Evolutionary conservation across 23 tunicate genomes (phyloP), one percentile per base, ranked within the genome.

Genomic region (Styela plicata): DNA sequence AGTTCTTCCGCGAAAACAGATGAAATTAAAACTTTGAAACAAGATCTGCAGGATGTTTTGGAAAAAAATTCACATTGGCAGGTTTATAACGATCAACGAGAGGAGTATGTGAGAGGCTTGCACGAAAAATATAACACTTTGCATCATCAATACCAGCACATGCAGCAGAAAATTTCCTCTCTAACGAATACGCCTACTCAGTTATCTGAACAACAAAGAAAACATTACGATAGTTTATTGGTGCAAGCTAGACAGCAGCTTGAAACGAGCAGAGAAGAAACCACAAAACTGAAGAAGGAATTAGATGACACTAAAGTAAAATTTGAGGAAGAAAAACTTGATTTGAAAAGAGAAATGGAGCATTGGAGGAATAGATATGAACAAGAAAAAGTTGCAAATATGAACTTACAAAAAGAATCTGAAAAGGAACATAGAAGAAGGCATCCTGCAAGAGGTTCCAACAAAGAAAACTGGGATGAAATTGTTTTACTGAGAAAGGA

Each of bases 11-110:
- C 13, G 13, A 44, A 44, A 44, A 13, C 13, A 7, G 57, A 44
- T 44, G 57, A 44, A 44, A 44, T 44, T 44, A 7, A 44, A 44
- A 44, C 57, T 5, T 71, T 71, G 36, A 71, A 32, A 30, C 26
- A 71, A 71, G 36, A 34, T 26, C 29, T 71, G 34, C 77, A 71
- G 36, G 77, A 71, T 32, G 35, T 71, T 3, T 28, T 87, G 19
- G 91, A 87, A 26, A 87, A 87, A 65, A 87, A 87, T 82, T 3
- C 52, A 0, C 80, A 68, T 25, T 87, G 91, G 91, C 91, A 87
- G 74, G 70, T 33, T 7, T 87, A 87, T 63, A 82, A 87, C 32
- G 27, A 30, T 13, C 82, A 87, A 67, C 64, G 91, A 16, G 91
- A 87, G 37, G 71, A 82, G 17, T 87, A 87, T 74, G 91, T 87